phyloP scores from a whole-genome alignment of 2,113 vertebrate species.

The Chlorodrepanis virens region DNA sequence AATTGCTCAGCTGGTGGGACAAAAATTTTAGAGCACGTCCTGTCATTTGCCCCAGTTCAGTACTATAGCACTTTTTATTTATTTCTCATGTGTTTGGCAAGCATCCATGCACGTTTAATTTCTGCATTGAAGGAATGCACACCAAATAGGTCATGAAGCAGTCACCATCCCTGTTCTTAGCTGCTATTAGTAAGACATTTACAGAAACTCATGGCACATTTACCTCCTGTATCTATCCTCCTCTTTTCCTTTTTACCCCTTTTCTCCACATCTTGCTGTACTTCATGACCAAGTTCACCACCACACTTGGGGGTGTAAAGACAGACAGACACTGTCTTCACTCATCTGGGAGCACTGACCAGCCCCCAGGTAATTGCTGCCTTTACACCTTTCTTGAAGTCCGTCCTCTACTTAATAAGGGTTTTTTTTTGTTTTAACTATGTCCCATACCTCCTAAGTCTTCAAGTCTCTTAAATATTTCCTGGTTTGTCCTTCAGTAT shows the following conservation, averaged over 20 bases:
- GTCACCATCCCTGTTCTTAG: background rate
- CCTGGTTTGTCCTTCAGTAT: background rate
- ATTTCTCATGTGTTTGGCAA: background rate
- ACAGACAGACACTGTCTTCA: background rate
- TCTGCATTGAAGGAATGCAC: background rate
- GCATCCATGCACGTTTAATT: background rate
- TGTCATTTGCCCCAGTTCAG: background rate
- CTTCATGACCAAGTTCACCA: background rate
- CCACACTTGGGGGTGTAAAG: background rate
- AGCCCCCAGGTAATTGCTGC: background rate
- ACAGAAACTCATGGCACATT: background rate
- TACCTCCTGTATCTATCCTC: background rate
- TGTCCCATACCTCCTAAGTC: fast-evolving
- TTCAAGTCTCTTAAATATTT: background rate
- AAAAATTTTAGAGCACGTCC: background rate
- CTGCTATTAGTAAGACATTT: background rate
- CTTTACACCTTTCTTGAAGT: background rate
- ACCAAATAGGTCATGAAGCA: background rate
- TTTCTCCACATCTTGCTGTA: background rate
- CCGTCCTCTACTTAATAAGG: background rate
- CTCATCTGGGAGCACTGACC: background rate
- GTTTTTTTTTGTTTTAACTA: background rate
- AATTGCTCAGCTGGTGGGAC: background rate
- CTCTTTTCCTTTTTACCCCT: background rate
- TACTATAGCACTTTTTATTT: fast-evolving